Evolutionary conservation across 2,113 vertebrate species (phyloP).

Genomic region (Cololabis saira): DNA sequence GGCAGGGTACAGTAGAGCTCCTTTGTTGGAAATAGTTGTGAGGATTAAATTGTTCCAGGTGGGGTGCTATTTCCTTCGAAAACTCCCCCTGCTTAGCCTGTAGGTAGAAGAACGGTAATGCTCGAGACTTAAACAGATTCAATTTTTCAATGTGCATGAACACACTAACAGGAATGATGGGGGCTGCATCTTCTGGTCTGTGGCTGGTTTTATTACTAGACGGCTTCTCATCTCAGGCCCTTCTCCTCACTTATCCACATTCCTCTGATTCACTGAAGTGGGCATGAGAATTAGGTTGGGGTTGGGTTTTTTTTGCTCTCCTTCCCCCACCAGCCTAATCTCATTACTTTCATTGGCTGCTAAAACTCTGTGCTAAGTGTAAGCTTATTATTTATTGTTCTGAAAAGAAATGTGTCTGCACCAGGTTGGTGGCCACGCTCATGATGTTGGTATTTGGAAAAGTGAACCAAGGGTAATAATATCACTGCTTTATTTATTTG

Average conservation of each 20-base stretch:
- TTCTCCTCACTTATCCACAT: conserved; percentile 49
- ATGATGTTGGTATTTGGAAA: conserved; percentile 19
- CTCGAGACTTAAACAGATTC: conserved; percentile 57
- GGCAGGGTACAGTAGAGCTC: conserved; percentile 13
- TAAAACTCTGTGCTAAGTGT: conserved; percentile 49
- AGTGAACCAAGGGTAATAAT: conserved; percentile 28
- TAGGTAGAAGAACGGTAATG: conserved; percentile 64
- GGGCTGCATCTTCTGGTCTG: conserved; percentile 39
- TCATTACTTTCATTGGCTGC: conserved; percentile 67
- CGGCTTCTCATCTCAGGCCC: conserved; percentile 45
- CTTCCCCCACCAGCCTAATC: conserved; percentile 39
- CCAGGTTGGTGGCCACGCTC: conserved; percentile 25
- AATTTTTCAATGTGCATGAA: conserved; percentile 37
- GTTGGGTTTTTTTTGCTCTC: background rate
- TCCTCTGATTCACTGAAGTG: conserved; percentile 57
- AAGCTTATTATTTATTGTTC: conserved; percentile 60
- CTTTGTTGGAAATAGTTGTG: conserved; percentile 48
- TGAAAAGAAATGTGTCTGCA: conserved; percentile 39
- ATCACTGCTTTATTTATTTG: conserved; percentile 18
- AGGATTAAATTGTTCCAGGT: conserved; percentile 71
- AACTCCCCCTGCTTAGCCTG: conserved; percentile 55
- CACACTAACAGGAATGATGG: conserved; percentile 34
- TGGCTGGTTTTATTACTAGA: conserved; percentile 55
- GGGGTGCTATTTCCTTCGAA: conserved; percentile 58
- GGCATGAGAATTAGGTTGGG: conserved; percentile 29